These are phyloP conservation scores for Nothura maculosa DNA, from an alignment of 2,797 vertebrate species.

Conservation along the genomic window DNA sequence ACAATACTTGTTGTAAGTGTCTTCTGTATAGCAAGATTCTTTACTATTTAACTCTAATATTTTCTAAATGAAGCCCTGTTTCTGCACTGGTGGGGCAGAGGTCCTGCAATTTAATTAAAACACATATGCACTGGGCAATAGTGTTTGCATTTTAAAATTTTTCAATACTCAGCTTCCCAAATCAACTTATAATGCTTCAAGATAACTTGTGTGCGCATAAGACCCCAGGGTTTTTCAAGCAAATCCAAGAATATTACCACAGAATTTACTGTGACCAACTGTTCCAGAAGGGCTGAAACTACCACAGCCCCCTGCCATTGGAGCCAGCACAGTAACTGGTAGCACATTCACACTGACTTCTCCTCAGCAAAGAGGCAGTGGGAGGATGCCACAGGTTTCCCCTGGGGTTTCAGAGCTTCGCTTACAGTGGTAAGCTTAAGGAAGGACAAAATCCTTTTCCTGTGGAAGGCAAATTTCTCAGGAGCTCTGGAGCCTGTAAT, in stretches of 20 bases:
- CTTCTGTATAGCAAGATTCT: not conserved
- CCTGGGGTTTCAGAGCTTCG: not conserved
- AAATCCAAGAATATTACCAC: not conserved
- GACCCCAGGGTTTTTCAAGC: too few species aligned
- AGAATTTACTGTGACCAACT: not conserved
- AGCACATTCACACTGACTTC: not conserved
- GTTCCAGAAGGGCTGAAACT: not conserved
- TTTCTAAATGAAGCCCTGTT: not conserved
- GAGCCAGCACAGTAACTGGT: not conserved
- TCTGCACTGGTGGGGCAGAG: not conserved
- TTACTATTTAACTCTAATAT: not conserved
- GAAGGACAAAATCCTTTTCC: not conserved
- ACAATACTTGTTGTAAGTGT: not conserved
- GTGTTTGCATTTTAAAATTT: not conserved
- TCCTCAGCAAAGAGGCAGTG: not conserved
- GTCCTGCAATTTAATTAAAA: not conserved
- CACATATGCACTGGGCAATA: not conserved
- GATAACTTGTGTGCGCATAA: not conserved
- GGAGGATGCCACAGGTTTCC: not conserved
- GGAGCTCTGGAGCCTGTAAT: not conserved
- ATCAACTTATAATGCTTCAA: not conserved
- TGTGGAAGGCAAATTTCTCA: not conserved
- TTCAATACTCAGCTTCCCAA: not conserved
- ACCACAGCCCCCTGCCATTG: not conserved
- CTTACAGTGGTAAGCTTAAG: not conserved